Base-by-base conservation (phyloP, 1,140 invertebrate genomes). In the Pogonomyrmex californicus region DNA sequence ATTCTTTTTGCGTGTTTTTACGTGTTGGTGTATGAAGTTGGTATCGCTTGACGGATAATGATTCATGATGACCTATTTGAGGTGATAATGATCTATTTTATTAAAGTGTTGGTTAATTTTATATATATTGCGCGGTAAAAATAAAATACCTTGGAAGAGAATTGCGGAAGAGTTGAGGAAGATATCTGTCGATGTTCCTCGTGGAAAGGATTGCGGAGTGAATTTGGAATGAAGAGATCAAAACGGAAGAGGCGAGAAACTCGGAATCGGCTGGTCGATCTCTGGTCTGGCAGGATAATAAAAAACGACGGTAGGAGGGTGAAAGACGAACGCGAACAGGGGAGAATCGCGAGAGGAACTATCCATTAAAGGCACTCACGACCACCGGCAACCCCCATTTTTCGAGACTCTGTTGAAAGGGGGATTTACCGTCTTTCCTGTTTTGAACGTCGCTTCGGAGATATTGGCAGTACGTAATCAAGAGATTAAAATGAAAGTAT, bases 161-260 rank as follows among this genome's bases (percentile, higher is more conserved):
- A 62, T 30, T 38, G n/a, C 2, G 71, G 12, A 47, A 85, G 81
- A 47, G 56, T 76, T 58, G 70, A 76, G 23, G 54, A 51, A 62
- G 77, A 54, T 63, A 81, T 68, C 63, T 81, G 63, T 81, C 77
- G 17, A 36, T 81, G 54, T 81, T 70, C 70, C 63, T 70, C 63
- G 12, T n/a, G 14, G n/a, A 14, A 81, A 30, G 66, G 51, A 76
- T 83, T 83, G 68, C 65, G 51, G 51, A 58, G 66, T 38, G 44
- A 82, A 82, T 82, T 82, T 82, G 79, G 73, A 82, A 82, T 82
- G 79, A 58, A 82, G 79, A 71, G 79, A 82, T 82, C 66, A 73
- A 47, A 82, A 82, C 51, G 54, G 51, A 51, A 51, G 14, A 47
- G 78, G 78, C 23, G 66, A 71, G 23, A 82, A 73, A 82, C 79